Evolutionary conservation across 1,140 invertebrate genomes (phyloP).

Genomic region (Ceratina australensis): DNA sequence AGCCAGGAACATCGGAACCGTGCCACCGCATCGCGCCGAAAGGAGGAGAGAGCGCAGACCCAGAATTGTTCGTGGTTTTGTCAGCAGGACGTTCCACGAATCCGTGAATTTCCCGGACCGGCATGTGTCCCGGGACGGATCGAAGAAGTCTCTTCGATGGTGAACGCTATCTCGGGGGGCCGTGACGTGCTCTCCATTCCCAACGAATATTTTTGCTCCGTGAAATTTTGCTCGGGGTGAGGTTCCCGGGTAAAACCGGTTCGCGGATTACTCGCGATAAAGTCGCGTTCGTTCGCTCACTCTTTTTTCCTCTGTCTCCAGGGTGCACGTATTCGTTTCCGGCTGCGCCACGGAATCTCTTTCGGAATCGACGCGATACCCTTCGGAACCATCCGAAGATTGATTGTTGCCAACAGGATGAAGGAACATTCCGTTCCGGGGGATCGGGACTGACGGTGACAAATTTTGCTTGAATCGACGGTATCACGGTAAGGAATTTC

Average conservation of each 20-base stretch:
- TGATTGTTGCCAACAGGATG: slow-evolving; percentile 12
- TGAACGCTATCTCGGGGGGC: slow-evolving; percentile 47
- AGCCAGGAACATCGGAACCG: slow-evolving; percentile 6
- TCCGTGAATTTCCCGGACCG: slow-evolving; percentile 47
- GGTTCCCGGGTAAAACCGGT: background rate
- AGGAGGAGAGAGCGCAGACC: background rate
- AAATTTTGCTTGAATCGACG: slow-evolving; percentile 1
- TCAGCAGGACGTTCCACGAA: slow-evolving; percentile 60
- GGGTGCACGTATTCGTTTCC: background rate
- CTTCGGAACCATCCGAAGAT: background rate
- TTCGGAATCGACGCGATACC: background rate
- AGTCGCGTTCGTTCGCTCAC: background rate
- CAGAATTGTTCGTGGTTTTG: slow-evolving; percentile 58
- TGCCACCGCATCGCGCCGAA: background rate
- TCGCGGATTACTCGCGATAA: slow-evolving; percentile 36
- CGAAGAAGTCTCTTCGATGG: slow-evolving; percentile 22
- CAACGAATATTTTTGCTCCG: slow-evolving; percentile 44
- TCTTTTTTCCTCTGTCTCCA: background rate
- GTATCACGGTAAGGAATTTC: background rate
- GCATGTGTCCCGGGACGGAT: slow-evolving; percentile 23
- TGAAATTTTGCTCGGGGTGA: slow-evolving; percentile 3
- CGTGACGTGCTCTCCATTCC: slow-evolving; percentile 56
- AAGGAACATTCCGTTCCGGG: slow-evolving; percentile 7
- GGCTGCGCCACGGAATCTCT: background rate
- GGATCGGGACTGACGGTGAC: background rate